These are phyloP conservation scores for Ifrita kowaldi DNA, from an alignment of 2,113 vertebrate genomes.

Conservation along the genomic window DNA sequence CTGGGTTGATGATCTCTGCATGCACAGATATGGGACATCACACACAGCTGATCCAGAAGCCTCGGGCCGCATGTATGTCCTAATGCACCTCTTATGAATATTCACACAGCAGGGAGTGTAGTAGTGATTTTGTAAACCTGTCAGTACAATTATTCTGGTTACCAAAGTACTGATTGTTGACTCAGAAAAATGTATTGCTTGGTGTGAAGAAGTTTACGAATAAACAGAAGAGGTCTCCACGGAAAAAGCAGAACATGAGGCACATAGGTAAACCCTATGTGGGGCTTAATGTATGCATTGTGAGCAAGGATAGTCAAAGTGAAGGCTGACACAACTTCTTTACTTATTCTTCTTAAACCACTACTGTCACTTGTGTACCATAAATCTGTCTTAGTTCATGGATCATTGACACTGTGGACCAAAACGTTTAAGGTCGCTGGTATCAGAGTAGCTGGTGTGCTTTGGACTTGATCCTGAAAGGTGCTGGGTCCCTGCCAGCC, in stretches of 20 bases:
- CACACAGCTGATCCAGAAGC: background rate
- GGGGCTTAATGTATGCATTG: background rate
- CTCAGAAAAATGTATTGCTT: background rate
- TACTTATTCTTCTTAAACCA: background rate
- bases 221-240: background rate
- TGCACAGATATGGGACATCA: background rate
- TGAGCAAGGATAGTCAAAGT: background rate
- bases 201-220: background rate
- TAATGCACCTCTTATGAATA: background rate
- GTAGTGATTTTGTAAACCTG: background rate
- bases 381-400: conserved; percentile 21
- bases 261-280: background rate
- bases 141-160: background rate
- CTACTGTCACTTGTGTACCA: background rate
- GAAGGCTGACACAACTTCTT: background rate
- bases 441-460: background rate
- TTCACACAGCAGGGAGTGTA: background rate
- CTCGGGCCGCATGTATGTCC: background rate
- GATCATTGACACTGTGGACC: conserved; percentile 9
- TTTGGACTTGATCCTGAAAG: background rate
- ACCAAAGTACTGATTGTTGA: background rate
- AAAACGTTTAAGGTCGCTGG: background rate
- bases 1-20: background rate
- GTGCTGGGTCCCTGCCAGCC: background rate
- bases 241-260: background rate